A percentile compares a stretch with the other conserved stretches of the same genome.
phyloP scores from a whole-genome alignment of 2,113 vertebrate species.

The Camelus dromedarius region DNA sequence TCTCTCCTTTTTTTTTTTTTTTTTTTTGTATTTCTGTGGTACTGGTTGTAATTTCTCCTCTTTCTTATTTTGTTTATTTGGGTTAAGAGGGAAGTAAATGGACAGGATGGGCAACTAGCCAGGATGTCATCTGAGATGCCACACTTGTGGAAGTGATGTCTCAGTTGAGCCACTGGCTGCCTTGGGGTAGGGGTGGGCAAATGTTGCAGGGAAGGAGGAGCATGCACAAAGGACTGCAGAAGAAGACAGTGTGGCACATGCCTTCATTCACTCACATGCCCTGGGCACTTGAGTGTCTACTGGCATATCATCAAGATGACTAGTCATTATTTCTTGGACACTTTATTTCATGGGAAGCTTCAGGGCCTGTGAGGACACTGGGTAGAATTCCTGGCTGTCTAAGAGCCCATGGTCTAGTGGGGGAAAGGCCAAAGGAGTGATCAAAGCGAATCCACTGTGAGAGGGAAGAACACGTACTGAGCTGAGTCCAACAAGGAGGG shows the following conservation, averaged over 20 bases:
- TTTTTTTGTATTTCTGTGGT: no score
- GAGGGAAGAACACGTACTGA: not conserved
- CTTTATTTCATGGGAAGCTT: not conserved
- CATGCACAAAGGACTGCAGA: not conserved
- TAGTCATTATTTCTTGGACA: not conserved
- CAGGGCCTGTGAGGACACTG: not conserved
- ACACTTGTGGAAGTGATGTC: not conserved
- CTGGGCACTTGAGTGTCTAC: not conserved
- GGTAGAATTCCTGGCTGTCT: not conserved
- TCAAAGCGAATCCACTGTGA: not conserved
- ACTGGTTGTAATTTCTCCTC: no score
- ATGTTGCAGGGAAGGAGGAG: not conserved
- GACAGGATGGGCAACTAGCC: not conserved
- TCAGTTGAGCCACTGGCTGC: not conserved
- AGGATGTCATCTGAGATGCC: not conserved
- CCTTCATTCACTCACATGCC: not conserved
- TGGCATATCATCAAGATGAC: not conserved
- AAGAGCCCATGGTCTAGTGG: not conserved
- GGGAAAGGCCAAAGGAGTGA: not conserved
- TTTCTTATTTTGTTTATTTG: no score
- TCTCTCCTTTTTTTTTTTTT: no score
- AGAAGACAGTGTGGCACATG: rapidly evolving
- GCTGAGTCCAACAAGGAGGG: not conserved
- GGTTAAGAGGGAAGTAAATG: not conserved
- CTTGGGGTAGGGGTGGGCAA: no score